Evolutionary conservation across 2,888 invertebrate species (phyloP).

Genomic region (Epicampocera succincta): DNA sequence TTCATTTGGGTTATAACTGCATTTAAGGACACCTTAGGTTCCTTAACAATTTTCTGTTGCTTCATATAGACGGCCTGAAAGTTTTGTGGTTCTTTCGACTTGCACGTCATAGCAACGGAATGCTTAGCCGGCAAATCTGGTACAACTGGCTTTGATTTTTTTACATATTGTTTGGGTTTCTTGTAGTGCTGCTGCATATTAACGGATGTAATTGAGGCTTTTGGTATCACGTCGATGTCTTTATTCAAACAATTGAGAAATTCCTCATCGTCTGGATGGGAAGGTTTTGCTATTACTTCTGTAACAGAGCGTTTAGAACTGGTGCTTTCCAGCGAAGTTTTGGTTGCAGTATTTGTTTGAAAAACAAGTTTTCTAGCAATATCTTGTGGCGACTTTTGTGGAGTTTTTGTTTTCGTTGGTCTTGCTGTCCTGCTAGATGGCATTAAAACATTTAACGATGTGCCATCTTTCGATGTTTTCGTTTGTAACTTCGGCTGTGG

Average conservation of each 20-base stretch:
- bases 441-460: not conserved
- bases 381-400: slow-evolving; percentile 42
- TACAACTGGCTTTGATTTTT: not conserved
- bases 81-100: not conserved
- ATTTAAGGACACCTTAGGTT: slow-evolving; percentile 68
- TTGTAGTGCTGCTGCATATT: not conserved
- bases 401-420: slow-evolving; percentile 10
- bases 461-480: not conserved
- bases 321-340: too few relatives aligned
- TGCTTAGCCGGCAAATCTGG: not conserved
- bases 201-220: slow-evolving; percentile 5
- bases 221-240: slow-evolving; percentile 6
- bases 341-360: slow-evolving; percentile 9
- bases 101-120: not conserved
- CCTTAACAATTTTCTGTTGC: slow-evolving; percentile 21
- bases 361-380: slow-evolving; percentile 68
- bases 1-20: slow-evolving; percentile 13
- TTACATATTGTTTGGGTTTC: not conserved
- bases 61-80: slow-evolving; percentile 22
- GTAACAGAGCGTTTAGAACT: too few relatives aligned
- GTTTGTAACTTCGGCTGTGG: not conserved
- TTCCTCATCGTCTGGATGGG: not conserved
- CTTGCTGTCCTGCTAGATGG: not conserved
- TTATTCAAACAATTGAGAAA: slow-evolving; percentile 3
- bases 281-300: too few relatives aligned